Evolutionary conservation across 2,113 vertebrate species (phyloP).

Genomic region (Scatophagus argus): DNA sequence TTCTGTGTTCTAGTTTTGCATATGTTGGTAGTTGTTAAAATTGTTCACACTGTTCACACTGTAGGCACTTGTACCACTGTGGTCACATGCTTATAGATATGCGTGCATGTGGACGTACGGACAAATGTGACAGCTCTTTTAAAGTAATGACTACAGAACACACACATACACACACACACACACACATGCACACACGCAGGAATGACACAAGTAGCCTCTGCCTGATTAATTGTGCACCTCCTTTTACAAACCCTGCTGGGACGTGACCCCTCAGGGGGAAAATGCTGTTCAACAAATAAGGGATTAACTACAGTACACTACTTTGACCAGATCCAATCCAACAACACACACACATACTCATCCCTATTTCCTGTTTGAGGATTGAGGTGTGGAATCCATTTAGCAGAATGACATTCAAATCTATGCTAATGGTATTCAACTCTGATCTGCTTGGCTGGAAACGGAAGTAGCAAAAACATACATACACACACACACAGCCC

Average conservation of each 20-base stretch:
- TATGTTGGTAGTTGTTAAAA: not conserved
- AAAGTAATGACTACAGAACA: constrained; percentile 2
- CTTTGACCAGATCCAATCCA: constrained; percentile 19
- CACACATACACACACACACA: constrained; percentile 3
- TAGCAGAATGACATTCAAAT: constrained; percentile 63
- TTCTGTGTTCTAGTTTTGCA: not conserved
- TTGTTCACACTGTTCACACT: constrained; percentile 13
- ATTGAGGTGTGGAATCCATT: constrained; percentile 59
- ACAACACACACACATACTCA: constrained; percentile 16
- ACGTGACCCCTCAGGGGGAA: constrained; percentile 36
- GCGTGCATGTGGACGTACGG: not conserved
- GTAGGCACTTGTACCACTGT: not conserved
- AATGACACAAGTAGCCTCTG: constrained; percentile 24
- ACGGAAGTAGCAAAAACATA: constrained; percentile 30
- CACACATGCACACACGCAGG: not conserved
- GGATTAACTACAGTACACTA: constrained; percentile 47
- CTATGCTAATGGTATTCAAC: constrained; percentile 65
- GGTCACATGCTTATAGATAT: not conserved
- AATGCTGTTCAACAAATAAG: constrained; percentile 54
- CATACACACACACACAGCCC: not conserved
- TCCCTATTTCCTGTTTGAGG: constrained; percentile 33
- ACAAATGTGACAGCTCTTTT: constrained; percentile 11
- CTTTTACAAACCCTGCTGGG: constrained; percentile 42
- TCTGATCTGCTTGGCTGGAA: constrained; percentile 38
- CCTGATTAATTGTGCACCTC: constrained; percentile 63